These are phyloP conservation scores for Quadriops clusia DNA, from an alignment of 2,888 invertebrate species.

Conservation along the genomic window DNA sequence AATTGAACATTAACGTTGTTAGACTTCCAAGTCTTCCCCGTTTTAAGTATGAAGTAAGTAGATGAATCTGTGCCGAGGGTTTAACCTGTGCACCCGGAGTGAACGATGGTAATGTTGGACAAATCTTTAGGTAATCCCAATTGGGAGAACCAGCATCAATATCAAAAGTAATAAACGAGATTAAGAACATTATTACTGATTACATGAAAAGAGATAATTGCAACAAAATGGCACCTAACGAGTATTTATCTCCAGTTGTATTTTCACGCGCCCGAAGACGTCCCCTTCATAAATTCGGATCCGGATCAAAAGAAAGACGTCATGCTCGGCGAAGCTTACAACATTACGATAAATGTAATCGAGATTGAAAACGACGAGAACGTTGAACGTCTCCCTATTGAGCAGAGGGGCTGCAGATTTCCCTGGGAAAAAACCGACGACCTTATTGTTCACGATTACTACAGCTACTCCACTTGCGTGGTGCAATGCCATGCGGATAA, in stretches of 20 bases:
- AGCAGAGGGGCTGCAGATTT: slow-evolving; percentile 45
- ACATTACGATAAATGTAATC: slow-evolving; percentile 35
- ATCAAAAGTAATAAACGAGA: too few relatives aligned
- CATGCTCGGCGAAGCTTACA: slow-evolving; percentile 30
- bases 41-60: too few relatives aligned
- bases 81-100: too few relatives aligned
- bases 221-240: neutral
- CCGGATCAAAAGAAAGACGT: slow-evolving; percentile 35
- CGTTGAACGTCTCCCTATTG: slow-evolving; percentile 38
- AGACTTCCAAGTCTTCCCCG: too few relatives aligned
- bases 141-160: too few relatives aligned
- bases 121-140: too few relatives aligned
- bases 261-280: slow-evolving; percentile 48
- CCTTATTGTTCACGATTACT: slow-evolving; percentile 38
- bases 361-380: slow-evolving; percentile 48
- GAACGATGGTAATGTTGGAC: too few relatives aligned
- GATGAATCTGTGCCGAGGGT: too few relatives aligned
- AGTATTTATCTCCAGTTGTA: slow-evolving; percentile 38
- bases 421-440: slow-evolving; percentile 39
- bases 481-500: slow-evolving; percentile 46
- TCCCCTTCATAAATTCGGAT: slow-evolving; percentile 43
- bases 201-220: too few relatives aligned
- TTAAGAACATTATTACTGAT: too few relatives aligned
- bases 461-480: slow-evolving; percentile 49
- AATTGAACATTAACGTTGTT: too few relatives aligned